Evolutionary conservation across 2,797 vertebrate species (phyloP).

Genomic region (Coccyzus lansbergi): DNA sequence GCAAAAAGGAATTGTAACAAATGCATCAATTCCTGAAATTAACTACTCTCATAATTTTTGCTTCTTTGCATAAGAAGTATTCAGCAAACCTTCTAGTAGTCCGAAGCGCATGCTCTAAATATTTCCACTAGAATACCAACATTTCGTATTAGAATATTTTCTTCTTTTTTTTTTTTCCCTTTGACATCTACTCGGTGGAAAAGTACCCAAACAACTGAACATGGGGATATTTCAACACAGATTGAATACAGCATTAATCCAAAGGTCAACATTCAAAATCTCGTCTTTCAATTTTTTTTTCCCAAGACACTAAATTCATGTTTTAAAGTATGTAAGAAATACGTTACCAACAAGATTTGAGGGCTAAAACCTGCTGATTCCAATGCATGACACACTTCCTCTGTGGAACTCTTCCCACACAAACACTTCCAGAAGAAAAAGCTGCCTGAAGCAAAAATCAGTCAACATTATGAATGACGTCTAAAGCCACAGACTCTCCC

Average conservation of each 20-base stretch:
- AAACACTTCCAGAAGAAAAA: slow-evolving; percentile 96
- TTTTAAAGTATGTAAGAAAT: neutral
- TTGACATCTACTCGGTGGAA: neutral
- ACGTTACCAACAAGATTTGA: slow-evolving; percentile 90
- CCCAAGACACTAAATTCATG: neutral
- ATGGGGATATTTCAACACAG: neutral
- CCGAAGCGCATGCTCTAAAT: neutral
- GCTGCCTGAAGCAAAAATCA: slow-evolving; percentile 79
- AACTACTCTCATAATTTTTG: neutral
- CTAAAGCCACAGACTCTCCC: neutral
- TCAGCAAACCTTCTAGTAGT: neutral
- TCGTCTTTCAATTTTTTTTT: neutral
- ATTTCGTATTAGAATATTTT: neutral
- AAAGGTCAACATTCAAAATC: neutral
- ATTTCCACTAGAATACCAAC: neutral
- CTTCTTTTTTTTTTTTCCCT: neutral
- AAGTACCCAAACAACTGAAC: neutral
- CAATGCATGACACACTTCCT: slow-evolving; percentile 85
- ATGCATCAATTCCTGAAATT: neutral
- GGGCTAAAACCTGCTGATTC: slow-evolving; percentile 89
- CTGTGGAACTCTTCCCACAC: slow-evolving; percentile 84
- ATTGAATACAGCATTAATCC: neutral
- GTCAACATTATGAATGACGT: neutral
- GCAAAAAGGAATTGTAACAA: neutral
- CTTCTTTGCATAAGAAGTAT: neutral